These are phyloP conservation scores for Cephus pygmeus DNA, from an alignment of 2,888 invertebrate genomes.

Conservation along the genomic window DNA sequence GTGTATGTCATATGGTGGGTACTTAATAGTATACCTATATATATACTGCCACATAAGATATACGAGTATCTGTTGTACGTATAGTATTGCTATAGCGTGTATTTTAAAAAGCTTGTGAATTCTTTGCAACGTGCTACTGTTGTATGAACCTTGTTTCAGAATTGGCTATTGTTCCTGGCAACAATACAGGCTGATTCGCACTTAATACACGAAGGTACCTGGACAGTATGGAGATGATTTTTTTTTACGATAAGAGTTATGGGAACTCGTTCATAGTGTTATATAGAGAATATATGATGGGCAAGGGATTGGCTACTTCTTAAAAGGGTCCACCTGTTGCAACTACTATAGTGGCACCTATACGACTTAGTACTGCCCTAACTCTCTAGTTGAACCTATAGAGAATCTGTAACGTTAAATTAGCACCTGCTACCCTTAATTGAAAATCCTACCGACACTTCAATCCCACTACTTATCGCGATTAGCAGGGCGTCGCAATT, in stretches of 20 bases:
- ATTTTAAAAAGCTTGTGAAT: neutral
- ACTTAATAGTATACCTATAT: neutral
- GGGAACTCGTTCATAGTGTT: neutral
- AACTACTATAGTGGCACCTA: constrained; percentile 19
- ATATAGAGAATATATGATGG: neutral
- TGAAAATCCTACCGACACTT: neutral
- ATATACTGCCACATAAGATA: neutral
- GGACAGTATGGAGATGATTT: too few species aligned
- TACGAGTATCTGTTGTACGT: neutral
- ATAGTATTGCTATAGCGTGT: neutral
- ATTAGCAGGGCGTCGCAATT: neutral
- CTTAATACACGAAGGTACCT: neutral
- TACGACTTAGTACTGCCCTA: neutral
- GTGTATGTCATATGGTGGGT: constrained; percentile 39
- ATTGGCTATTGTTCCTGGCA: neutral
- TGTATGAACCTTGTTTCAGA: neutral
- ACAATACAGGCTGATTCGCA: neutral
- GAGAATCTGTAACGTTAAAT: neutral
- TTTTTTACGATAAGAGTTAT: too few species aligned
- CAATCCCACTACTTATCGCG: neutral
- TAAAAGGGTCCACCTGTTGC: constrained; percentile 61
- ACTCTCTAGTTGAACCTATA: neutral
- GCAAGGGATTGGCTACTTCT: constrained; percentile 16
- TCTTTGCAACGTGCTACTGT: neutral
- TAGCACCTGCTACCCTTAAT: neutral